A percentile compares a stretch with the other conserved stretches of the same genome.
Evolutionary conservation across 1,140 invertebrate genomes (phyloP).

Genomic region (Epicauta chinensis): DNA sequence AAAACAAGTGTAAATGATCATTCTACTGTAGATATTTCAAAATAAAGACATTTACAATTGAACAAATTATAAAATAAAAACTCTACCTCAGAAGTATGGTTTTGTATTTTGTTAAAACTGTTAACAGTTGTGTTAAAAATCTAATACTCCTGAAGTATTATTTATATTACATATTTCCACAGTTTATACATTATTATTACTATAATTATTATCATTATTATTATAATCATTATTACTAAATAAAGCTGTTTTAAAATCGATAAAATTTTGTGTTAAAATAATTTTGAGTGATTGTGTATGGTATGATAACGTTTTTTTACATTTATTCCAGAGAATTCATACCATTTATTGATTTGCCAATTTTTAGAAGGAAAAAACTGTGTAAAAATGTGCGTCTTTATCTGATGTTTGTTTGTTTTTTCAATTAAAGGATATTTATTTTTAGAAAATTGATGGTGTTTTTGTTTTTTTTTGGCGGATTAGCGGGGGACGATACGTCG

Average conservation of each 20-base stretch:
- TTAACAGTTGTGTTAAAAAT: no score
- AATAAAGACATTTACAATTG: background rate
- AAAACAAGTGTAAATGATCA: conserved; percentile 4
- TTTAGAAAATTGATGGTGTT: background rate
- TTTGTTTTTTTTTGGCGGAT: conserved; percentile 9
- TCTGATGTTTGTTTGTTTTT: conserved; percentile 3
- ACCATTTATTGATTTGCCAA: background rate
- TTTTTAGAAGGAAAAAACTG: background rate
- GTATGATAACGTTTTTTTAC: background rate
- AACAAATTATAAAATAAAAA: conserved; percentile 6
- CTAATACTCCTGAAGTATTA: no score
- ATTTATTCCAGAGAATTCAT: background rate
- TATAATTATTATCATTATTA: no score
- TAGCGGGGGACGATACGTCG: conserved; percentile 25
- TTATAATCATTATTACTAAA: no score
- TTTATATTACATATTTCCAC: no score
- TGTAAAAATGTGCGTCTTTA: background rate
- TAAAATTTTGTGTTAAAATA: no score
- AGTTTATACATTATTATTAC: no score
- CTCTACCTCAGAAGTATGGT: conserved; percentile 11
- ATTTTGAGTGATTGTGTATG: background rate
- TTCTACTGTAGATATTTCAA: conserved; percentile 1
- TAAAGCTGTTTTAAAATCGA: no score
- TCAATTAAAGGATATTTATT: conserved; percentile 10
- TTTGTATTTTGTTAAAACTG: background rate